Percentiles rank a stretch among this genome's conserved stretches.
phyloP scores from a whole-genome alignment of 2,113 vertebrate species.

The Sylvilagus bachmani region DNA sequence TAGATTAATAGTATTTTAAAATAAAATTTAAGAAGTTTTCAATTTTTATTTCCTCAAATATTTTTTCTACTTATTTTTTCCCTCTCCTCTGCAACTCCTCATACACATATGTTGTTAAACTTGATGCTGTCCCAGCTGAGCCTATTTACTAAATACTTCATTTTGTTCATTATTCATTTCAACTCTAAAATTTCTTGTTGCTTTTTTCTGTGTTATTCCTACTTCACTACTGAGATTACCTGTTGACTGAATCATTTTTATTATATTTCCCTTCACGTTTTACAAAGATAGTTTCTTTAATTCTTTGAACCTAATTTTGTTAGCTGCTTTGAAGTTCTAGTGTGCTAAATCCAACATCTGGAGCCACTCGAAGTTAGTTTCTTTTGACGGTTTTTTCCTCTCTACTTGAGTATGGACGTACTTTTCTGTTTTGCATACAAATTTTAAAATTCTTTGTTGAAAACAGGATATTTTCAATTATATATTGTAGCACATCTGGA shows the following conservation, averaged over 20 bases:
- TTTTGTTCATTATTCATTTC: neutral
- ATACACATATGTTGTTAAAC: neutral
- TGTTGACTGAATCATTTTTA: neutral
- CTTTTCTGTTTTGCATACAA: neutral
- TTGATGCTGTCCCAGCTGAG: neutral
- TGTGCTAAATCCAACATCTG: neutral
- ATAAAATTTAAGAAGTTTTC: neutral
- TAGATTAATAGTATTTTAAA: conserved; percentile 3
- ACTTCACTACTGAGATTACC: neutral
- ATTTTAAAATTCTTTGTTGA: neutral
- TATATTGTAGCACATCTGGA: neutral
- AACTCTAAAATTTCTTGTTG: neutral
- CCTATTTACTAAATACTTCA: neutral
- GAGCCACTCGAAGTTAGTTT: neutral
- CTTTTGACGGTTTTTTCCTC: neutral
- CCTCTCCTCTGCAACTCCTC: neutral
- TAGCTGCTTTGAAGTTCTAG: conserved; percentile 10
- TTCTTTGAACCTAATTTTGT: neutral
- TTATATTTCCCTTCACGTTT: neutral
- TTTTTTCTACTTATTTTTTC: neutral
- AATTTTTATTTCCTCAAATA: neutral
- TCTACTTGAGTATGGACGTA: neutral
- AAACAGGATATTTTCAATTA: neutral
- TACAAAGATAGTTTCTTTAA: neutral
- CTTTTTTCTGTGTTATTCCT: neutral